These are phyloP conservation scores for Poecile atricapillus DNA, from an alignment of 2,113 vertebrate species.

Conservation along the genomic window DNA sequence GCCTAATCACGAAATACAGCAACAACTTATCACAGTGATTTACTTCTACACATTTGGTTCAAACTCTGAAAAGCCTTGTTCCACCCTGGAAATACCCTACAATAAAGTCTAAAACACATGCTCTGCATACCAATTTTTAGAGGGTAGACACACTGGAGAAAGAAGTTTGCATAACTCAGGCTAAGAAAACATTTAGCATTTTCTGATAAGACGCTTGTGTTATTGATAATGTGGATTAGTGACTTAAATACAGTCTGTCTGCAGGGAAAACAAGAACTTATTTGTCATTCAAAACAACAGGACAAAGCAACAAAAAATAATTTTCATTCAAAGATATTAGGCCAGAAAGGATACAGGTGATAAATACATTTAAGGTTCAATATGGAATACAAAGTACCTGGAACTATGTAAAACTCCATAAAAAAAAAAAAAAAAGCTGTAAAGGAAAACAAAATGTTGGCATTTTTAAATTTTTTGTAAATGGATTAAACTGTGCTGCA, in stretches of 20 bases:
- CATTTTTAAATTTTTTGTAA: not conserved
- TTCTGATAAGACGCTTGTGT: not conserved
- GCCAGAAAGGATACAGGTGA: not conserved
- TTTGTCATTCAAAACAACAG: not conserved
- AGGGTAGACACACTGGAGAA: not conserved
- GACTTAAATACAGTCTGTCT: not conserved
- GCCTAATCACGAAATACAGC: not conserved
- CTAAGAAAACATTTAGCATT: not conserved
- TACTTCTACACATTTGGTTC: not conserved
- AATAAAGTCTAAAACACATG: not conserved
- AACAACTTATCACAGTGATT: not conserved
- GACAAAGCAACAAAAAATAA: not conserved
- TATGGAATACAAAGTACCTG: not conserved
- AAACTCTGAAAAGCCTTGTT: not conserved
- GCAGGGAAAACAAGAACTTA: slow-evolving; percentile 4
- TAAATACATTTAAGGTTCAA: not conserved
- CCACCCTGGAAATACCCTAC: not conserved
- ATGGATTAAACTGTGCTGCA: not conserved
- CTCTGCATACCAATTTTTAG: not conserved
- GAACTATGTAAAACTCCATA: not conserved
- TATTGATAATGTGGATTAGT: not conserved
- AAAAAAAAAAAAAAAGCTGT: not conserved
- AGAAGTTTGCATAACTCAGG: not conserved
- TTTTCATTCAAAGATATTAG: not conserved
- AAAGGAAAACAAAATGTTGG: not conserved